A percentile compares a stretch with the other conserved stretches of the same genome.
Conservation (phyloP, 2,888 invertebrate species). For the Rhodophaea formosa region DNA sequence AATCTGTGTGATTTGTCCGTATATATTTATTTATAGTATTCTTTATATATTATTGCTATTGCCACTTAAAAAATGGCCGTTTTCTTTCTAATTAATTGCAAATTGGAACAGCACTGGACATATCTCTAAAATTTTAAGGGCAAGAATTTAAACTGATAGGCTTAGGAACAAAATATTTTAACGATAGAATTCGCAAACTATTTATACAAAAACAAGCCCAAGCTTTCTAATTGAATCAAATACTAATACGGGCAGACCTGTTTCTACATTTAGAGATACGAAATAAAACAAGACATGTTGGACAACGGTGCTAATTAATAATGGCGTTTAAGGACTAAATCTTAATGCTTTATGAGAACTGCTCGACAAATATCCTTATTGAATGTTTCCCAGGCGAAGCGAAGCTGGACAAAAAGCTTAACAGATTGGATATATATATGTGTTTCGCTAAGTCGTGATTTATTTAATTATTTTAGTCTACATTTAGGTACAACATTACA, state of each 20-base stretch:
- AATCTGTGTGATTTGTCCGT: no score
- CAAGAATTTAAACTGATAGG: no score
- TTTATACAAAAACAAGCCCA: conserved; percentile 38
- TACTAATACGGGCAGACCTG: conserved; percentile 44
- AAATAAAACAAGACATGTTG: conserved; percentile 42
- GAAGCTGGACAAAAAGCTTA: conserved; percentile 5
- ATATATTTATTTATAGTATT: no score
- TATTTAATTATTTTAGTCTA: neutral
- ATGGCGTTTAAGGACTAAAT: conserved; percentile 35
- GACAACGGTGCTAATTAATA: conserved; percentile 54
- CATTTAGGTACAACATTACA: no score
- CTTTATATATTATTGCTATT: no score
- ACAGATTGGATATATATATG: neutral
- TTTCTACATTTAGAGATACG: conserved; percentile 37
- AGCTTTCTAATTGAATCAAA: conserved; percentile 55
- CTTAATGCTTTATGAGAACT: conserved; percentile 28
- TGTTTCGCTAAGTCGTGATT: neutral
- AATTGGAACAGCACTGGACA: no score
- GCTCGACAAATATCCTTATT: conserved; percentile 47
- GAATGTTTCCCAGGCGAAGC: conserved; percentile 51
- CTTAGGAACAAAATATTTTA: conserved; percentile 10
- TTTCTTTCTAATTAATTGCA: no score
- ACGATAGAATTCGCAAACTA: conserved; percentile 30
- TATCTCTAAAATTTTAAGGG: no score
- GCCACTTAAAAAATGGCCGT: no score